Conservation (phyloP, 2,888 invertebrate species). For the Papilio demoleus region DNA sequence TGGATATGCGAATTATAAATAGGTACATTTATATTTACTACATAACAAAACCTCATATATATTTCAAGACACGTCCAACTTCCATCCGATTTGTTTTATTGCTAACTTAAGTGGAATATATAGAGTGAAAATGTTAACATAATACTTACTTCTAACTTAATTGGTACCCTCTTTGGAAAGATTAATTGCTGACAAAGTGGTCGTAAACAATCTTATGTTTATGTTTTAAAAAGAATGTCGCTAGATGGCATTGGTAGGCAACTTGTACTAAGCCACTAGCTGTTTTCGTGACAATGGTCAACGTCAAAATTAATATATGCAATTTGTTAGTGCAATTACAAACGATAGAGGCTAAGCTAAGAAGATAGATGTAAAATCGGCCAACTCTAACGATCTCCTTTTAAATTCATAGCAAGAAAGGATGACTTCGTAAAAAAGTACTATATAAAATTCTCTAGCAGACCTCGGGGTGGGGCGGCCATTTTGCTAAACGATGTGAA, state of each 20-base stretch:
- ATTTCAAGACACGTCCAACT: background rate
- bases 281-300: no score
- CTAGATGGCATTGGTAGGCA: background rate
- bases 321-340: no score
- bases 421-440: no score
- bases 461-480: no score
- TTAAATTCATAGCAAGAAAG: no score
- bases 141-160: conserved; percentile 6
- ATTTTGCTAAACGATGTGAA: no score
- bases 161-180: background rate
- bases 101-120: background rate
- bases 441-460: no score
- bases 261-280: background rate
- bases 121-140: conserved; percentile 5
- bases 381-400: no score
- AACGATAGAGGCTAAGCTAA: no score
- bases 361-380: no score
- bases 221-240: background rate
- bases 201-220: background rate
- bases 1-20: background rate
- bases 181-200: background rate
- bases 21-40: background rate
- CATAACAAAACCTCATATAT: background rate
- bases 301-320: no score
- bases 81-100: conserved; percentile 11